Evolutionary conservation across 2,888 invertebrate species (phyloP), one percentile per base, ranked within the genome.

Genomic region (Theretra japonica): DNA sequence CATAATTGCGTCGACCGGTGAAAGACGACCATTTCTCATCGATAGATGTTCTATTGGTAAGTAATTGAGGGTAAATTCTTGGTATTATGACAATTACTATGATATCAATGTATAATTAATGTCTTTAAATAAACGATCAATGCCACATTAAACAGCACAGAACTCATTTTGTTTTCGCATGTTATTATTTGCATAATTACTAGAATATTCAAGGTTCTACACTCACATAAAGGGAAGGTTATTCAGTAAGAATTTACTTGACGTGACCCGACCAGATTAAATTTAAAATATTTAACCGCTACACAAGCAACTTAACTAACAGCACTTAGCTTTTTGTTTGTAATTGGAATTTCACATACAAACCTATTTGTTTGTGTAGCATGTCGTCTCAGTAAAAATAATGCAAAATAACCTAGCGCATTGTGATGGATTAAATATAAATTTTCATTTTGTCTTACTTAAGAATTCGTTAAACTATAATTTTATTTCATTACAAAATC

Each of bases 191-290:
- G 73, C 60, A 73, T 41, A 62, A 56, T 59, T 69, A 74, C 57
- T 50, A 68, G 41, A 71, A 71, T 23, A 50, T 68, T 69, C 75
- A 78, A 76, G 76, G 76, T 75, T 73, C 74, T 11, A 72, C 68
- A 53, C 69, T 57, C 57, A 70, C 68, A 69, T 33, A 71, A 71
- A 75, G 53, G 53, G 50, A 76, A 77, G 74, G 71, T 76, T 73
- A 21, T 75, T 76, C 60, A 48, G 71, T 69, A 76, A 76, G 79
- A 82, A 82, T 83, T 77, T 71, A 59, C 69, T 68, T 82, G 74
- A 75, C 80, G 82, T 83, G 82, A 84, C 79, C 73, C 62, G 73
- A 68, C 75, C 74, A 75, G 75, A 78, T 83, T 80, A 80, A 74
- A 77, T 77, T 71, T 74, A 71, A 77, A 72, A 73, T 65, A 73